Evolutionary conservation across 1,140 invertebrate genomes (phyloP), one percentile per base, ranked within the genome.

Genomic region (Penaeus chinensis): DNA sequence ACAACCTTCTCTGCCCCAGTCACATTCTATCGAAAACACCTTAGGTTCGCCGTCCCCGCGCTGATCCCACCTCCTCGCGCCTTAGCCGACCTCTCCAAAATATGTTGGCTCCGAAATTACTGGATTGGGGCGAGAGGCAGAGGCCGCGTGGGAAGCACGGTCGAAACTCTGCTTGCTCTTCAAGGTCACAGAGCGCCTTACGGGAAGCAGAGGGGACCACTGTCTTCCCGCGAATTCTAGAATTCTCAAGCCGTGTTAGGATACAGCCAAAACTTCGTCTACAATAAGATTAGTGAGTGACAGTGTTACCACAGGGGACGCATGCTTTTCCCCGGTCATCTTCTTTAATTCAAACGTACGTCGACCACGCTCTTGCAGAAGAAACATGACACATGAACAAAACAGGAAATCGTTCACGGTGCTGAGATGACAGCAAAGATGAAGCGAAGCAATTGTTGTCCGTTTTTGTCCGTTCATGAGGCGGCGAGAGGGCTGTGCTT

Each of bases 221-320:
- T 62, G 54, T 84, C 54, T 84, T 84, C 54, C 71, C 24, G 54
- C 71, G 37, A 63, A 63, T 85, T 62, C 74, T 79, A 85, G 76
- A 71, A 76, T 65, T 62, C 84, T 63, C 71, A 27, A 42, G 37
- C 20, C 83, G n/a, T 84, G 74, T 84, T 78, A 78, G 74, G 54
- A 84, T 78, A 76, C 83, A 63, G 42, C 84, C 74, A 79, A 66
- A 79, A 78, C 84, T 85, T 78, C 61, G 60, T 37, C 76, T 85
- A 79, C 60, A 77, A 79, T 79, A 85, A 85, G 83, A 84, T 84
- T 84, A 84, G 83, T 77, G 83, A 24, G 71, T 60, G 60, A 63
- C 82, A 84, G 83, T 62, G 83, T 77, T 84, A 63, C 83, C 83
- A 84, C 27, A 37, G 11, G 18, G 54, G 11, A 13, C 16, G 54